Base-by-base conservation (phyloP, 2,888 invertebrate genomes). In the Caenorhabditis imperialis region DNA sequence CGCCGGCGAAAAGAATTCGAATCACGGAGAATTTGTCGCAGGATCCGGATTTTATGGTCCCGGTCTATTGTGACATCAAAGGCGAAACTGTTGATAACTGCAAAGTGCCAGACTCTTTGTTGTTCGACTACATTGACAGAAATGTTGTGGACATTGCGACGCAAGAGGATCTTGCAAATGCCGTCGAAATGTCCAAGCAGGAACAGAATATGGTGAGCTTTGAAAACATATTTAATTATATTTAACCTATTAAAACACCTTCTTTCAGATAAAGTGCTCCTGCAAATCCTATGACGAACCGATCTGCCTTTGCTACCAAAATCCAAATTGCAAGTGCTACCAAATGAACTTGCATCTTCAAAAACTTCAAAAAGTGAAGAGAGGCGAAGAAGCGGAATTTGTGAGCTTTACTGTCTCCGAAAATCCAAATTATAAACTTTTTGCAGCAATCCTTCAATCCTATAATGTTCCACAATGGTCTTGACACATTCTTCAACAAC, bases 391-490 rank as follows among this genome's bases (percentile, higher is more conserved):
- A 53, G 23, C 37, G 2, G 33, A 53, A 37, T 53, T 53, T 53
- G 53, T 53, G 37, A 5, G n/a, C n/a, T n/a, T n/a, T n/a, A n/a
- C n/a, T n/a, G n/a, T n/a, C n/a, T n/a, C n/a, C n/a, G n/a, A n/a
- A n/a, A n/a, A n/a, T 10, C 14, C 25, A 10, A 30, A 16, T 23
- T 18, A 18, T 33, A n/a, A 18, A 33, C 35, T 22, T 37, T 38
- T 51, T 67, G 7, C 27, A 67, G 67, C 30, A 51, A 23, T 30
- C 69, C 3, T 47, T 60, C 23, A 23, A 40, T 1, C 44, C 58
- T 18, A 40, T 60, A 16, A 1, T 16, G 12, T 42, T 60, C 47
- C 40, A 55, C 22, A 22, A 7, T 1, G 38, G 37, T 1, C 3
- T 18, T 4, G 6, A 16, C 16, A n/a, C 33, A 3, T 53, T 38